Conservation (phyloP, 2,113 vertebrate species). For the Apteryx mantelli region DNA sequence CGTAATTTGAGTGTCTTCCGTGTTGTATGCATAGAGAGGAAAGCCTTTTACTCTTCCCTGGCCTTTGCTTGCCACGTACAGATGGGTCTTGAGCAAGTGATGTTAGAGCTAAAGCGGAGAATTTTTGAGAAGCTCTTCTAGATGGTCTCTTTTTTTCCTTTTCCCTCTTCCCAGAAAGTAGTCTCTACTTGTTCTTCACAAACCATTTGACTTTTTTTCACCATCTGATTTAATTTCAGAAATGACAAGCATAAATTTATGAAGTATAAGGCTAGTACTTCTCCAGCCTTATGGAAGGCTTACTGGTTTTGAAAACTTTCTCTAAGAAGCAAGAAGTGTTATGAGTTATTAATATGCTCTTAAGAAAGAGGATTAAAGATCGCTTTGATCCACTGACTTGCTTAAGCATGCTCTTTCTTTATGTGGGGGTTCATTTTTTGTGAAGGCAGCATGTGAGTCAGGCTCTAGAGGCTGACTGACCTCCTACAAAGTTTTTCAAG, state of each 20-base stretch:
- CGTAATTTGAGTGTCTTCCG: neutral
- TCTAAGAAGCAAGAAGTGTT: neutral
- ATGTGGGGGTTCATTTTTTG: neutral
- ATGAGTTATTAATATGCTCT: neutral
- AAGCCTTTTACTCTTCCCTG: neutral
- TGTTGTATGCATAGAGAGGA: neutral
- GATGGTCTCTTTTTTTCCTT: neutral
- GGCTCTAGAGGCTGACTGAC: neutral
- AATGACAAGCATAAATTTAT: neutral
- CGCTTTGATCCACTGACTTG: neutral
- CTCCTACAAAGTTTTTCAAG: neutral
- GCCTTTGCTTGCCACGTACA: neutral
- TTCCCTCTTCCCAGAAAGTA: neutral
- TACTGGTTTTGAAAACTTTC: neutral
- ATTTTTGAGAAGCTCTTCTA: neutral
- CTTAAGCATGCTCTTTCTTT: neutral
- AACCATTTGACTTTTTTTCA: neutral
- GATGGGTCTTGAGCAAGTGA: neutral
- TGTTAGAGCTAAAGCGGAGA: neutral
- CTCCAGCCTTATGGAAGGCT: neutral
- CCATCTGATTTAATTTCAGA: neutral
- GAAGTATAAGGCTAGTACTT: neutral
- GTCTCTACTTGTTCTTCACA: neutral
- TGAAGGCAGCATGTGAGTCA: neutral
- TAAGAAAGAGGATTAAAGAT: neutral